Evolutionary conservation across 1,140 invertebrate genomes (phyloP), one percentile per base, ranked within the genome.

Genomic region (Diachasma alloeum): DNA sequence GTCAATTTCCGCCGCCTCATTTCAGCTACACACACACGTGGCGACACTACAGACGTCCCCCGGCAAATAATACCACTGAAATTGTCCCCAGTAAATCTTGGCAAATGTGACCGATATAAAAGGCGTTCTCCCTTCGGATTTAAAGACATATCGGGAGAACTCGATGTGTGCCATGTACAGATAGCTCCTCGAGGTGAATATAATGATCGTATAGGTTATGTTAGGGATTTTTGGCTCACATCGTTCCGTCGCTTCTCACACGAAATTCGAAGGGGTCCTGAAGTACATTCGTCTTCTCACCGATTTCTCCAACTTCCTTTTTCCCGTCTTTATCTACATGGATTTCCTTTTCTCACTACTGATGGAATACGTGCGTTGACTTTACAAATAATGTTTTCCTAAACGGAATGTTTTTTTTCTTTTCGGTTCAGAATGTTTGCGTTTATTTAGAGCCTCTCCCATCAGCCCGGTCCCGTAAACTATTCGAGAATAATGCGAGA

Each of bases 311-410:
- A 66, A 31, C 63, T 68, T 48, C 46, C 48, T 42, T 22, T 67
- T 68, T 48, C 22, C 37, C 44, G 48, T 9, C 26, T 36, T 75
- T 46, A 67, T 75, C 44, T 67, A 68, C 42, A 39, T 74, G 15
- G 11, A 73, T 44, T 42, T 75, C 74, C 74, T 42, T 68, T 75
- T 75, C 44, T 68, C 36, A 39, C 39, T 48, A 24, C 46, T 78
- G 77, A 78, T 78, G 77, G 72, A 78, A 78, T 78, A 78, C 77
- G 72, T 78, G 77, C 73, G 67, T 78, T 42, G 77, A 78, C 48
- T 78, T 13, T 26, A 44, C 70, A 53, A 44, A 36, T 72, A n/a
- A 59, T 36, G 53, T 48, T 48, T n/a, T 36, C 71, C 66, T 24
- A 19, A 63, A 37, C 70, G 39, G 13, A 59, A 31, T n/a, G 56